These are phyloP conservation scores for Heliothis subflexa DNA, from an alignment of 1,140 invertebrate genomes.

Conservation along the genomic window DNA sequence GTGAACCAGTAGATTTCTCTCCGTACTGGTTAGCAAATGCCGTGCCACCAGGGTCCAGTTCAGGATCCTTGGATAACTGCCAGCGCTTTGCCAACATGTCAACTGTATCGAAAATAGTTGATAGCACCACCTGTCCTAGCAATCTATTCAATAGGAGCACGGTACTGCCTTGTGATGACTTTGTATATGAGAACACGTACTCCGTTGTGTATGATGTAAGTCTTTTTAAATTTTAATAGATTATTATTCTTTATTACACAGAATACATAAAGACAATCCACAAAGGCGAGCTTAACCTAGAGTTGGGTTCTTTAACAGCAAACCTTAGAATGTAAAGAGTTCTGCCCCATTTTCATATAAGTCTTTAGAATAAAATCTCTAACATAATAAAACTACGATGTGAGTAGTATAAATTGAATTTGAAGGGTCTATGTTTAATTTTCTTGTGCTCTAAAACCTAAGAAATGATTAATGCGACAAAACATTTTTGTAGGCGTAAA, in stretches of 20 bases:
- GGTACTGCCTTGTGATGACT: constrained; percentile 49
- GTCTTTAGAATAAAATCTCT: too few relatives aligned
- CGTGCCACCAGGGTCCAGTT: constrained; percentile 67
- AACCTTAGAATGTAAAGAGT: too few relatives aligned
- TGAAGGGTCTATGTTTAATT: not conserved
- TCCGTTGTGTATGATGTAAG: constrained; percentile 57
- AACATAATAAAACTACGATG: too few relatives aligned
- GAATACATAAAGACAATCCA: too few relatives aligned
- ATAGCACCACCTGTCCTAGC: constrained; percentile 46
- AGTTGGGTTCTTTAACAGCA: too few relatives aligned
- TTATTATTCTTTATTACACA: too few relatives aligned
- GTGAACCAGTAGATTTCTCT: constrained; percentile 67
- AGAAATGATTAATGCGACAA: too few relatives aligned
- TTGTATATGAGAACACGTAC: constrained; percentile 58
- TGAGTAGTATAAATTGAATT: not conserved
- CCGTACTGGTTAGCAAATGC: constrained; percentile 86
- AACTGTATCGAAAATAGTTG: not conserved
- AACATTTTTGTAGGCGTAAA: too few relatives aligned
- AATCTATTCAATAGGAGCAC: constrained; percentile 39
- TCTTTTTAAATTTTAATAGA: not conserved
- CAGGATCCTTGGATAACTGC: constrained; percentile 53
- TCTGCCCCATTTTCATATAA: too few relatives aligned
- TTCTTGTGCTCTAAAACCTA: too few relatives aligned
- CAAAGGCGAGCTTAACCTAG: too few relatives aligned
- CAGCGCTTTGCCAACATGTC: constrained; percentile 47